These are phyloP conservation scores for Macropis europaea DNA, from an alignment of 2,888 invertebrate species.

Conservation along the genomic window DNA sequence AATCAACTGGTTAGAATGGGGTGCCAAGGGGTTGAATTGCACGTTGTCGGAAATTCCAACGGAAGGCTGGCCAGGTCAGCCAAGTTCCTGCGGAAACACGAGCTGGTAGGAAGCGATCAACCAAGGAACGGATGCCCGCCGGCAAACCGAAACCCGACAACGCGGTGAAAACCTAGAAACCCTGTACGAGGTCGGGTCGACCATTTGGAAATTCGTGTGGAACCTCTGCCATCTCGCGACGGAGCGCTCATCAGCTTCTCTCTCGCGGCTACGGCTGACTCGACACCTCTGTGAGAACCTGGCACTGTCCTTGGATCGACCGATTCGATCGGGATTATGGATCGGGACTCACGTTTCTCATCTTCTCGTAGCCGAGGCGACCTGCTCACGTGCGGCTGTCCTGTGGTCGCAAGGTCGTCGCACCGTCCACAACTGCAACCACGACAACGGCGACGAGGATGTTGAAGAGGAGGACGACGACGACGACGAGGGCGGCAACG, in stretches of 20 bases:
- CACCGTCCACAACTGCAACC: constrained; percentile 30
- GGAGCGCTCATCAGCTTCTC: too few relatives aligned
- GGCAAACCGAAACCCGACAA: neutral
- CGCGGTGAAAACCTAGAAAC: neutral
- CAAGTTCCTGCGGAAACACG: too few relatives aligned
- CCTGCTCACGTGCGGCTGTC: constrained; percentile 58
- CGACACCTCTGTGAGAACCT: neutral
- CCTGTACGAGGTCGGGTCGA: too few relatives aligned
- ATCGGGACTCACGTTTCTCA: constrained; percentile 60
- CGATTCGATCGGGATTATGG: neutral
- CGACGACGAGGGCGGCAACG: constrained; percentile 17
- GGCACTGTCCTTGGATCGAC: constrained; percentile 16
- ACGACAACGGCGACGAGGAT: constrained; percentile 3
- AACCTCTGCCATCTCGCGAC: constrained; percentile 32
- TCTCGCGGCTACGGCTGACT: too few relatives aligned
- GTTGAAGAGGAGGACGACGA: neutral
- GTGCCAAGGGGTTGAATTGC: too few relatives aligned
- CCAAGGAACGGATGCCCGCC: too few relatives aligned
- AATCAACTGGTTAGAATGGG: too few relatives aligned
- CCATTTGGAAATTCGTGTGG: neutral
- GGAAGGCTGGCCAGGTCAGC: too few relatives aligned
- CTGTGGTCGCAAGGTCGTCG: constrained; percentile 44
- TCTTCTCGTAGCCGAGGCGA: constrained; percentile 58
- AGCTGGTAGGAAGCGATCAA: too few relatives aligned
- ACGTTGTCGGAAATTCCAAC: too few relatives aligned